A percentile compares a stretch with the other conserved stretches of the same genome.
These are phyloP conservation scores for Strix aluco DNA, from an alignment of 2,113 vertebrate species.

Conservation along the genomic window DNA sequence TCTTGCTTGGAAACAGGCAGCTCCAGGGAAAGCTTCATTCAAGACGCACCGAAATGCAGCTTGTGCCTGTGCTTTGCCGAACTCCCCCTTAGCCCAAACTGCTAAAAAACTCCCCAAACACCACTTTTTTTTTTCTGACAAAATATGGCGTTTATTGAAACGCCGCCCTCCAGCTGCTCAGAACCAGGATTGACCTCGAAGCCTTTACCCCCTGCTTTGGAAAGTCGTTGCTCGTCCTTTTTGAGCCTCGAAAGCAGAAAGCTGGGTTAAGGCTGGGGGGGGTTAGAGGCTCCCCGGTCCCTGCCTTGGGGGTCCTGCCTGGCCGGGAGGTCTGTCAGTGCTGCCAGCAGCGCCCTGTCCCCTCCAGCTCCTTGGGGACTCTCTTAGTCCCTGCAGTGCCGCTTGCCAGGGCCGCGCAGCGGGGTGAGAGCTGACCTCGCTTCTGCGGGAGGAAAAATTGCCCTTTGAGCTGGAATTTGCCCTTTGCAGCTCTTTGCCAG, in stretches of 20 bases:
- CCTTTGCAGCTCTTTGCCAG: neutral
- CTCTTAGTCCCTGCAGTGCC: neutral
- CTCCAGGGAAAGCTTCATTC: neutral
- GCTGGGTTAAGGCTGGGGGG: neutral
- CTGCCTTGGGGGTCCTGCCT: neutral
- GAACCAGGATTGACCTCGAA: neutral
- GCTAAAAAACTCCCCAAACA: neutral
- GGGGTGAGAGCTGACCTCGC: neutral
- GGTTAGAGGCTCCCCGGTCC: neutral
- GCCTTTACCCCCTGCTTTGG: neutral
- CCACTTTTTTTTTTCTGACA: neutral
- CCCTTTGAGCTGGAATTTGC: constrained; percentile 33
- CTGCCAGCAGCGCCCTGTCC: neutral
- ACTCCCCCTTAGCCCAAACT: neutral
- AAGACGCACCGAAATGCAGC: neutral
- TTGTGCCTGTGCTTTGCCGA: neutral
- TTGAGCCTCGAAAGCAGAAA: neutral
- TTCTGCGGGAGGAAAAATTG: neutral
- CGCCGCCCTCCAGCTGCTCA: neutral
- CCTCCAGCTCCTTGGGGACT: neutral
- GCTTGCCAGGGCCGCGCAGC: neutral
- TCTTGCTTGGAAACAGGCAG: neutral
- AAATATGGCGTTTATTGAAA: neutral
- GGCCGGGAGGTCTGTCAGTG: neutral
- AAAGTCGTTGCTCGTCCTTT: rapidly evolving